Evolutionary conservation across 2,113 vertebrate genomes (phyloP), one percentile per base, ranked within the genome.

Genomic region (Nansenia antarctica): DNA sequence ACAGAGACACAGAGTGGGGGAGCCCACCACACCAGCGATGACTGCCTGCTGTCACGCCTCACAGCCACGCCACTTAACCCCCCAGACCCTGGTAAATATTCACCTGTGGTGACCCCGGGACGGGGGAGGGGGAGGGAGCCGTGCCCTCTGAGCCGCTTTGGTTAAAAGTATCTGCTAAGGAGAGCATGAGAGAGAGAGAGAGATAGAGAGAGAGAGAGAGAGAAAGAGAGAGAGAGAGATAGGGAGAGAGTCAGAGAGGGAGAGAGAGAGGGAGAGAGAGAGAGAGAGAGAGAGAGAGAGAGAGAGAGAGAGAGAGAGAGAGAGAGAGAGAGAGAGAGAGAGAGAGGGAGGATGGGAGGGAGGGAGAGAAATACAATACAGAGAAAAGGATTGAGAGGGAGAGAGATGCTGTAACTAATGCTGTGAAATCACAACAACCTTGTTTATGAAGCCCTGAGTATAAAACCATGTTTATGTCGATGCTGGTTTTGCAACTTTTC

Each of bases 11-110:
- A 59, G 29, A 59, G 18, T 12, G 57, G 12, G 0, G 18, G 30
- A 59, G 20, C 42, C 5, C 22, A 35, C 7, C 8, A 30, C 30
- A 9, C 31, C 31, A 34, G 6, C 26, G 53, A 26, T 55, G 26
- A 11, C 53, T 61, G 15, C 32, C 58, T 61, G 58, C 58, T 62
- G 60, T 62, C 24, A 39, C 9, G 34, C 60, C 60, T 42, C 14
- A 20, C 8, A 62, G 60, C 3, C 22, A 3, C 42, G 9, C n/a
- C 58, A 61, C 24, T 55, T 55, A 55, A 5, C 53, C 26, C 24
- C 24, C 22, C 32, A 61, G 32, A 61, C 18, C 30, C 9, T 55
- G 53, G 7, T 55, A 55, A 55, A 55, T 55, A 55, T 12, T 34
- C 9, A 60, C 57, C 57, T 61, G 30, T 35, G 32, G 58, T 30